Base-by-base conservation (phyloP, 2,888 invertebrate genomes). In the Danaus chrysippus region DNA sequence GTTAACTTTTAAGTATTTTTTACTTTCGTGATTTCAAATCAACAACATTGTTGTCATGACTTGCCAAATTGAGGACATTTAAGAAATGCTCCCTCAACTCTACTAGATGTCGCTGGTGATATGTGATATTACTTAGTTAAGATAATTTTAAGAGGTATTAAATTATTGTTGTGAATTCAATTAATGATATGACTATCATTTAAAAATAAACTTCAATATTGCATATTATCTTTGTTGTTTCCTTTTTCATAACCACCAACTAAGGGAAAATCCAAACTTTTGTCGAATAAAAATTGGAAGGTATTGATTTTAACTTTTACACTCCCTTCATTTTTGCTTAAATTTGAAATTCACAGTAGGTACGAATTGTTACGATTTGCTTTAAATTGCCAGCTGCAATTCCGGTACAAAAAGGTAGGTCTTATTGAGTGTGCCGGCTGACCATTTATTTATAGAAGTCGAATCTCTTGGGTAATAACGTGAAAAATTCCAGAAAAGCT, bases 81-180 rank as follows among this genome's bases (percentile, higher is more conserved):
- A 68, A 34, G 57, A 54, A 63, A 70, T 69, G 68, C 67, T 62
- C 66, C 52, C 19, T 61, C 61, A 63, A 66, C 56, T 70, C 64
- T 73, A 76, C 70, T 72, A 73, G 75, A 77, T 84, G 81, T 86
- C 82, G 83, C 84, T 86, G 84, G 76, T 86, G 83, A 86, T 86
- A 86, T 88, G 89, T 90, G 89, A 90, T 90, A 90, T 86, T 87
- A 87, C 71, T 78, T 81, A 86, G 81, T 74, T 86, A 82, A 76
- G 78, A 75, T 81, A 79, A 60, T 56, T 70, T 63, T 79, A 76
- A 73, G 64, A 58, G 72, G 56, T 66, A 61, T 67, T 67, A 55
- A 68, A 66, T 66, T 62, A 71, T 71, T 70, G 68, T 71, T 74
- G 73, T 74, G 73, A 73, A 73, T 75, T 74, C 77, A 77, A 74